Evolutionary conservation across 2,797 vertebrate genomes (phyloP).

Genomic region (Urocyon cinereoargenteus): DNA sequence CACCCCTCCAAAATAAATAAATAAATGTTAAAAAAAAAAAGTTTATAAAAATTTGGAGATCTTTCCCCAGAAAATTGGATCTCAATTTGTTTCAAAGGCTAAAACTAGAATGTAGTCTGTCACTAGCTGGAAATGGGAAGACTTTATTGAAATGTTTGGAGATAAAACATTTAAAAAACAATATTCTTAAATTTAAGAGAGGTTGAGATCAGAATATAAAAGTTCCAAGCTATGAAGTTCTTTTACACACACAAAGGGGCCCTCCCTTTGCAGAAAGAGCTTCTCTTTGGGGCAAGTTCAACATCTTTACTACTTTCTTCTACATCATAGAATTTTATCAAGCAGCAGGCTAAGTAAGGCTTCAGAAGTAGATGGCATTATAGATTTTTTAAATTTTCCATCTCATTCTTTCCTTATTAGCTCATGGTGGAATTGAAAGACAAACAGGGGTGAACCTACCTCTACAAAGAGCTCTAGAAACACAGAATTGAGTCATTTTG

Average conservation of each 20-base stretch:
- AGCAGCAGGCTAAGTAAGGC: neutral
- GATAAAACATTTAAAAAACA: conserved; percentile 33
- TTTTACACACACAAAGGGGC: conserved; percentile 1
- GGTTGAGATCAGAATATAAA: conserved; percentile 22
- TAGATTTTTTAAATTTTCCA: conserved; percentile 19
- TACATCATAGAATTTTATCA: conserved; percentile 42
- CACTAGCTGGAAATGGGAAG: neutral
- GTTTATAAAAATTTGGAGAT: conserved; percentile 36
- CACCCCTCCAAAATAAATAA: neutral
- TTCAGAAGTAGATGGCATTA: neutral
- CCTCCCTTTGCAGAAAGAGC: conserved; percentile 11
- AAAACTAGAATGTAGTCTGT: conserved; percentile 43
- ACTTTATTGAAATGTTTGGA: conserved; percentile 24
- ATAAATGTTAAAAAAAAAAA: neutral
- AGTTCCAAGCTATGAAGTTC: conserved; percentile 29
- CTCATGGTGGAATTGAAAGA: neutral
- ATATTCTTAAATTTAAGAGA: neutral
- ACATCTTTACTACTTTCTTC: neutral
- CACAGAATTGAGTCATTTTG: neutral
- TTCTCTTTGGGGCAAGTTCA: neutral
- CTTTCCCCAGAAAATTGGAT: neutral
- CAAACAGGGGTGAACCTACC: neutral
- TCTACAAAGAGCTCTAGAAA: neutral
- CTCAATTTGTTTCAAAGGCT: conserved; percentile 46
- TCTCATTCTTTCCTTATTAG: neutral